Evolutionary conservation across 2,888 invertebrate genomes (phyloP), one percentile per base, ranked within the genome.

Genomic region (Lycia hirtaria): DNA sequence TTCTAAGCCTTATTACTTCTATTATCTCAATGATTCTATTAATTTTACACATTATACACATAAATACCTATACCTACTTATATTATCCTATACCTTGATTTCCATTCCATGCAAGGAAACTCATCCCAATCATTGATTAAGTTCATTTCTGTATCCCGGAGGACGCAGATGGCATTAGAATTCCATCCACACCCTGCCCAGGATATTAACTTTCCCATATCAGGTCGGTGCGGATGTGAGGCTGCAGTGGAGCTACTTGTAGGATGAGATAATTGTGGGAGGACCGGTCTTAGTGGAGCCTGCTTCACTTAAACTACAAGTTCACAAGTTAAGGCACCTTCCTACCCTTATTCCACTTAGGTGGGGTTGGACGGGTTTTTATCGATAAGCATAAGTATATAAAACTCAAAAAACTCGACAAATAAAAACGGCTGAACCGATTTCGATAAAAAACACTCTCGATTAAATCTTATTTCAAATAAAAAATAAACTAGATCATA

Each of bases 151-250:
- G 26, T 20, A 24, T 37, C 40, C 52, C 32, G 35, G 35, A 17
- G 38, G 38, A 40, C 20, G 10, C 20, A n/a, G 9, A 14, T 2
- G 32, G 26, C 20, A 58, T 58, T 48, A 45, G 48, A 53, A 58
- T 58, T 58, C 57, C n/a, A 30, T 19, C 4, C 43, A 14, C 10
- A n/a, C 5, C 20, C 30, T 38, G 24, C 28, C 19, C 38, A 48
- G 57, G 57, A 58, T 58, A 58, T 52, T 41, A 52, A 43, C 52
- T 53, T 52, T 58, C 52, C 57, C 37, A 52, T 30, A 43, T 47
- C 51, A 26, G 28, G 49, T n/a, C n/a, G n/a, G n/a, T 28, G 6
- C 32, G n/a, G 19, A 33, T 20, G 15, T 10, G 14, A 15, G 7
- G 15, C 35, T 28, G 14, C 28, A 37, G 14, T n/a, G 15, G 26